phyloP scores from a whole-genome alignment of 2,797 vertebrate genomes.

The Denticeps clupeoides region DNA sequence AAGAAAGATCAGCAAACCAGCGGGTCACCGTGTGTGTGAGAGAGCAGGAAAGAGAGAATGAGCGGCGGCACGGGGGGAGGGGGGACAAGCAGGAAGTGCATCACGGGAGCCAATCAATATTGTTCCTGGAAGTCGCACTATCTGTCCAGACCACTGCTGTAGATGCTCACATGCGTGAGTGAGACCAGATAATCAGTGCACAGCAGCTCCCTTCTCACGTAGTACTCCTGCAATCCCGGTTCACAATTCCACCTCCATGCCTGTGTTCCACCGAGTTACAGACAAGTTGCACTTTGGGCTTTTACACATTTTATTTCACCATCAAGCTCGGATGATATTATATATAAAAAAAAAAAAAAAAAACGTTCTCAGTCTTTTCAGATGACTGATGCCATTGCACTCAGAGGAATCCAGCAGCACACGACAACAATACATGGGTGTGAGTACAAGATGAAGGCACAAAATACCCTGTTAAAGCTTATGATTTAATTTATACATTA shows the following conservation, averaged over 20 bases:
- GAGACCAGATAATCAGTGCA: constrained; percentile 25
- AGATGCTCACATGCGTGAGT: constrained; percentile 28
- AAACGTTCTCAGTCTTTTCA: no score
- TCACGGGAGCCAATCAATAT: constrained; percentile 38
- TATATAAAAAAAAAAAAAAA: no score
- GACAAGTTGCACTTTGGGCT: no score
- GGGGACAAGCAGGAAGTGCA: constrained; percentile 52
- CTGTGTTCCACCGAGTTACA: constrained; percentile 1
- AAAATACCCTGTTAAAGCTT: constrained; percentile 12
- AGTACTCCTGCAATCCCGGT: constrained; percentile 5
- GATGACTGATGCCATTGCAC: no score
- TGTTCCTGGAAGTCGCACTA: constrained; percentile 42
- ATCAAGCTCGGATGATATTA: no score
- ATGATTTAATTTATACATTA: constrained; percentile 46
- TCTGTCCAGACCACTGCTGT: constrained; percentile 33
- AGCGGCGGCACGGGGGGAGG: constrained; percentile 18
- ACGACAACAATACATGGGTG: no score
- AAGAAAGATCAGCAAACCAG: constrained; percentile 20
- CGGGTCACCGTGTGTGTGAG: constrained; percentile 15
- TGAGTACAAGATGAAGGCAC: no score
- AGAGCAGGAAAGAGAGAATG: constrained; percentile 18
- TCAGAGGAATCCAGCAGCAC: no score
- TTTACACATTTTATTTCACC: no score
- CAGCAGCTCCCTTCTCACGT: constrained; percentile 40
- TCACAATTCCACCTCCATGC: constrained; percentile 1